Evolutionary conservation across 2,113 vertebrate genomes (phyloP).

Genomic region (Dicaeum eximium): DNA sequence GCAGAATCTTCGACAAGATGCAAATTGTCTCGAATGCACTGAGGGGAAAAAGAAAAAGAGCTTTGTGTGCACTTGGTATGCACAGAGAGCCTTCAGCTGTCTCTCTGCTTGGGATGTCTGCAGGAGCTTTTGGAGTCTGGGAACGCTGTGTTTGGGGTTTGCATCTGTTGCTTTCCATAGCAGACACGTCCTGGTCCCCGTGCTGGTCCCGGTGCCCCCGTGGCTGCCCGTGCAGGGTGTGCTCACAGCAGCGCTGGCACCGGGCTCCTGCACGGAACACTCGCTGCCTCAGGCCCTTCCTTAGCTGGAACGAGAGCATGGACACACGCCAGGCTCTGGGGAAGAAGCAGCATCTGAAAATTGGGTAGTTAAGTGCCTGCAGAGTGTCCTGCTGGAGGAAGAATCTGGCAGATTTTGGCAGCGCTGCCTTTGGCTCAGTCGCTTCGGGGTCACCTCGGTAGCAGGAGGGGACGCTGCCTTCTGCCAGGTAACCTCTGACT

Average conservation of each 20-base stretch:
- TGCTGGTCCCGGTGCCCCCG: background rate
- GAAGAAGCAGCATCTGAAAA: constrained; percentile 27
- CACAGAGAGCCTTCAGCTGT: background rate
- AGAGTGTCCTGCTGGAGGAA: constrained; percentile 16
- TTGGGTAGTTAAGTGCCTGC: constrained; percentile 41
- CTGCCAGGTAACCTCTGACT: background rate
- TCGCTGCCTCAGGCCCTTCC: background rate
- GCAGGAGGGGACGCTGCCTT: background rate
- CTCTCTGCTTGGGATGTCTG: background rate
- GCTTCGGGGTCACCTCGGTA: background rate
- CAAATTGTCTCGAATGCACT: background rate
- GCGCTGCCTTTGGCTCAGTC: background rate
- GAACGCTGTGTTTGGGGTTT: background rate
- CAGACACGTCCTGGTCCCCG: background rate
- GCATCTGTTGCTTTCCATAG: constrained; percentile 9
- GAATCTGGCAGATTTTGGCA: background rate
- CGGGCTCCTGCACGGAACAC: background rate
- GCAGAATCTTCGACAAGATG: constrained; percentile 5
- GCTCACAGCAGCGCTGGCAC: background rate
- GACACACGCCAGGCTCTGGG: constrained; percentile 12
- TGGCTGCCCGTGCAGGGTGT: background rate
- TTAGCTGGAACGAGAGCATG: background rate
- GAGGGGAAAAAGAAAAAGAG: background rate
- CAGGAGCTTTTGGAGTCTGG: background rate
- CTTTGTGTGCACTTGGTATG: background rate